These are phyloP conservation scores for Paracentrotus lividus DNA, from an alignment of 53 echinoderm and acorn worm species.

Conservation along the genomic window DNA sequence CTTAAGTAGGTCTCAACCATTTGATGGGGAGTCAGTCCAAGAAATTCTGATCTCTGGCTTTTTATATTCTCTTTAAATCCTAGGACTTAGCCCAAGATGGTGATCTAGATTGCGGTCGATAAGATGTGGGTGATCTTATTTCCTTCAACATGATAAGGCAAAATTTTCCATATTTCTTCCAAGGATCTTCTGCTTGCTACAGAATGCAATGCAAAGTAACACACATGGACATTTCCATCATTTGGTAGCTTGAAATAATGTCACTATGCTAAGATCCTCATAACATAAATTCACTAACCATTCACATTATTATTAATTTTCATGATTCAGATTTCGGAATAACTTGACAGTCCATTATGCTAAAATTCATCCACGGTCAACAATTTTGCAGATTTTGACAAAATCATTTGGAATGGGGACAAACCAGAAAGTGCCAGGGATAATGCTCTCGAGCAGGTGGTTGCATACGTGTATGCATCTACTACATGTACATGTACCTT, in stretches of 20 bases:
- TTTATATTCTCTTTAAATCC: not conserved
- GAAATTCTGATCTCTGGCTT: not conserved
- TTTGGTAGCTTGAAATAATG: not conserved
- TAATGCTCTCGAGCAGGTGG: not conserved
- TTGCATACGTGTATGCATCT: not conserved
- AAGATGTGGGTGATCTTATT: constrained; percentile 46
- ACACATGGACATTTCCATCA: not conserved
- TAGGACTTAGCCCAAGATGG: not conserved
- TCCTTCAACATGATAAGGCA: constrained; percentile 47
- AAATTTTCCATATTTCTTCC: not conserved
- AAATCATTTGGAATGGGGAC: not conserved
- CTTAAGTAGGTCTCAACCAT: not conserved
- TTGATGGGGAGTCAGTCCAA: no score
- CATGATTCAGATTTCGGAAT: no score
- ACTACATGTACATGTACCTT: not conserved
- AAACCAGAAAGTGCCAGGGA: not conserved
- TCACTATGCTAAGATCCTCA: no score
- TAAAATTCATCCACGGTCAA: no score
- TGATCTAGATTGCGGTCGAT: constrained; percentile 23
- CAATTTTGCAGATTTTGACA: not conserved
- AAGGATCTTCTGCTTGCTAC: not conserved
- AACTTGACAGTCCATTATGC: no score
- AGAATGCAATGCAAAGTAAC: not conserved
- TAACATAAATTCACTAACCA: no score
- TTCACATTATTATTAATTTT: no score